These are phyloP conservation scores for Lasioglossum vierecki DNA, from an alignment of 2,888 invertebrate genomes.

Conservation along the genomic window DNA sequence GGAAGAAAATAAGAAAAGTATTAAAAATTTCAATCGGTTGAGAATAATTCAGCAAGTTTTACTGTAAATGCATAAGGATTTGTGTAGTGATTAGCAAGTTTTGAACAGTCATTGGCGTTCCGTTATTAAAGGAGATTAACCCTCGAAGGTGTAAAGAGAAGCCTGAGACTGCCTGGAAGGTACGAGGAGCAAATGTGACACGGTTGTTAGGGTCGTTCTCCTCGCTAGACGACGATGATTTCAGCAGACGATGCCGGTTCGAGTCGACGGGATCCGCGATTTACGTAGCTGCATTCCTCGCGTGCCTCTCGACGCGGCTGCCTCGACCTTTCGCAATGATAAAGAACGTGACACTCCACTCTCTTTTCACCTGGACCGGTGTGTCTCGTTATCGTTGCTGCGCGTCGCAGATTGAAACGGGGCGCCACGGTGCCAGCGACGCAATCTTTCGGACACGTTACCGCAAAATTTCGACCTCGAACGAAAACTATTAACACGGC, in stretches of 20 bases:
- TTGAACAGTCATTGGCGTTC: no score
- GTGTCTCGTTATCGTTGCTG: background rate
- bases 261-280: background rate
- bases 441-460: background rate
- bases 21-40: no score
- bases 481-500: no score
- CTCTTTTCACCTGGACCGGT: constrained; percentile 17
- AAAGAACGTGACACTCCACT: constrained; percentile 10
- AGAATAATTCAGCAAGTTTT: no score
- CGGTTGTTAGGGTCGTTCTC: background rate
- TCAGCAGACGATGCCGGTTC: background rate
- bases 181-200: background rate
- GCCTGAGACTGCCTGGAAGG: background rate
- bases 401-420: background rate
- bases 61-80: no score
- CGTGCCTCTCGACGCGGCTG: constrained; percentile 20
- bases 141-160: background rate
- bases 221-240: constrained; percentile 6
- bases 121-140: no score
- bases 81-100: no score
- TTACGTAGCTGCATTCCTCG: constrained; percentile 20
- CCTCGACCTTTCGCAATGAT: constrained; percentile 33
- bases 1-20: no score
- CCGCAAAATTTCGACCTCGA: background rate
- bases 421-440: background rate